Evolutionary conservation across 2,113 vertebrate genomes (phyloP), one percentile per base, ranked within the genome.

Genomic region (Plectropomus leopardus): DNA sequence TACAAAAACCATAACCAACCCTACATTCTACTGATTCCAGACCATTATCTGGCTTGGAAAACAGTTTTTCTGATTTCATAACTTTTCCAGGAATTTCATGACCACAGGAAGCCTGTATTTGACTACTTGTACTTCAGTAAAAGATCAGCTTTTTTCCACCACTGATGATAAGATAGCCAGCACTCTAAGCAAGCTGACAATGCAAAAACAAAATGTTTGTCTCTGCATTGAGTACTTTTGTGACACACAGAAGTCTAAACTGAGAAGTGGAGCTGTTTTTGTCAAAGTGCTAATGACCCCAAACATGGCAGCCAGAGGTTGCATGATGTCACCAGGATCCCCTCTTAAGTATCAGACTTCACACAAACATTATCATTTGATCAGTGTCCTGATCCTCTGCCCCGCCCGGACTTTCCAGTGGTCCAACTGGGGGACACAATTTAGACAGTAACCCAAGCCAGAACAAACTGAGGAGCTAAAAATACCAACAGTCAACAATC

Each of bases 401-500:
- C 74, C 28, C 58, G 14, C 82, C 84, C 28, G 3, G 61, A 30
- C 47, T 55, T 69, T 75, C 82, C 76, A 72, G 30, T 34, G 76
- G 48, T 7, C 59, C 9, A 26, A 28, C 58, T 36, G 76, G 64
- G 82, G 86, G 63, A 78, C 53, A 47, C 51, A 42, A 79, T 91
- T 93, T 94, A 86, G 83, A 83, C 81, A 92, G 94, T 87, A 94
- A 94, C 89, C 65, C 58, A 73, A 94, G 74, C 85, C 91, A 85
- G 90, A 90, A 88, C 87, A 93, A 94, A 94, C 90, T n/a, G 30
- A 34, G 48, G 47, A 36, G 88, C 91, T 94, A 93, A 92, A 92
- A 92, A 92, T 94, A 94, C 51, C 76, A n/a, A 32, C 77, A 71
- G 80, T 63, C 65, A 36, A 47, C 72, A 30, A 68, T 26, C 34